Evolutionary conservation across 2,888 invertebrate species (phyloP).

Genomic region (Tetramorium bicarinatum): DNA sequence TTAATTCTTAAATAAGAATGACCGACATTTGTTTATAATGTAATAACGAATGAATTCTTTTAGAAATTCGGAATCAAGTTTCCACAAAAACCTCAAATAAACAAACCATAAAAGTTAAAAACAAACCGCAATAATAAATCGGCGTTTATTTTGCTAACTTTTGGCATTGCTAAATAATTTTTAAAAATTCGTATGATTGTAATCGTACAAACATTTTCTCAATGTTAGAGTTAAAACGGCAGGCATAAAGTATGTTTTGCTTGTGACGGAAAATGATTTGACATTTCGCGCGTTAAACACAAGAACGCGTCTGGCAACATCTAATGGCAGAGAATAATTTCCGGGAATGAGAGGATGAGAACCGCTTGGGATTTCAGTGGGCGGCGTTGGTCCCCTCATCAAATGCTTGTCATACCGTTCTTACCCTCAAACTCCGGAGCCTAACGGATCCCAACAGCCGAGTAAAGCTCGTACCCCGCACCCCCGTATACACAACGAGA

Average conservation of each 20-base stretch:
- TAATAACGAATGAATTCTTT: background rate
- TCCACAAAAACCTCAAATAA: background rate
- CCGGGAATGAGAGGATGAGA: slow-evolving; percentile 74
- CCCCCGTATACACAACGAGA: slow-evolving; percentile 77
- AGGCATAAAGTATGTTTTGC: background rate
- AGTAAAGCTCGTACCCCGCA: slow-evolving; percentile 80
- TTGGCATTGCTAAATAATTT: background rate
- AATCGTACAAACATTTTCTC: background rate
- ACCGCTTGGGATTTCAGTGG: slow-evolving; percentile 83
- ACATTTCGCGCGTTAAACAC: background rate
- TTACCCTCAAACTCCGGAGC: slow-evolving; percentile 81
- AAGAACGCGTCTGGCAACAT: slow-evolving; percentile 18
- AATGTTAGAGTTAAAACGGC: background rate
- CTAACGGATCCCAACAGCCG: slow-evolving; percentile 80
- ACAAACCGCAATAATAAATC: background rate
- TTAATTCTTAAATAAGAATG: background rate
- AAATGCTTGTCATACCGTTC: slow-evolving; percentile 85
- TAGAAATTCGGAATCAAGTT: background rate
- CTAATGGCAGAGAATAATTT: slow-evolving; percentile 24
- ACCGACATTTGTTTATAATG: background rate
- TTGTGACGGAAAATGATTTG: background rate
- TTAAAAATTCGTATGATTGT: background rate
- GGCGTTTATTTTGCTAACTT: background rate
- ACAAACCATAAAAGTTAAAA: too few species aligned
- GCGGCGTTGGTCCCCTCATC: slow-evolving; percentile 84